These are phyloP conservation scores for Acomys russatus DNA, from an alignment of 2,797 vertebrate genomes.

Conservation along the genomic window DNA sequence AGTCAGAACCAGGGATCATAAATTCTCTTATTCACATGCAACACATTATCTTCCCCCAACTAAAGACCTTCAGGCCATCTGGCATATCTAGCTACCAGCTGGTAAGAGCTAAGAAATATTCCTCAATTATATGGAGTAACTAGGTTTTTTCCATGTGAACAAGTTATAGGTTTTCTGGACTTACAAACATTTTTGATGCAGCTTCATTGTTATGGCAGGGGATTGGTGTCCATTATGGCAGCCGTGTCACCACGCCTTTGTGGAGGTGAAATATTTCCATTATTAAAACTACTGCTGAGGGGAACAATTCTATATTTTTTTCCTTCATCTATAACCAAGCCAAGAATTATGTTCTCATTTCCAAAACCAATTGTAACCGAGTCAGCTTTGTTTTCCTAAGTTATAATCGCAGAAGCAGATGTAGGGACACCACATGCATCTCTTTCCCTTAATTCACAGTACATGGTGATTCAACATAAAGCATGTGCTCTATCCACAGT, in stretches of 20 bases:
- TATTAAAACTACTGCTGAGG: not conserved
- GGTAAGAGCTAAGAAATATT: constrained; percentile 86
- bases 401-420: not conserved
- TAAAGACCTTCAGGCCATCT: constrained; percentile 86
- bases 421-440: not conserved
- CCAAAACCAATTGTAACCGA: constrained; percentile 14
- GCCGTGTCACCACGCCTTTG: not conserved
- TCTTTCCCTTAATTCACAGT: not conserved
- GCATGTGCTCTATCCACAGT: not conserved
- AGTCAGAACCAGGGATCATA: constrained; percentile 82
- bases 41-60: constrained; percentile 85
- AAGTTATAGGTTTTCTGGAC: constrained; percentile 81
- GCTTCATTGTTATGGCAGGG: constrained; percentile 16
- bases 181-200: constrained; percentile 77
- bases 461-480: not conserved
- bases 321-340: constrained; percentile 19
- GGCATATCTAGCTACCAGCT: constrained; percentile 88
- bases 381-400: not conserved
- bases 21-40: constrained; percentile 81
- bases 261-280: not conserved
- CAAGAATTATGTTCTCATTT: constrained; percentile 9
- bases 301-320: not conserved
- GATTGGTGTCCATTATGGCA: constrained; percentile 63
- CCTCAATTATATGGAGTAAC: constrained; percentile 84
- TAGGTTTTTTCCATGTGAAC: constrained; percentile 83